Evolutionary conservation across 2,888 invertebrate species (phyloP).

Genomic region (Ichneumoninae sp.): DNA sequence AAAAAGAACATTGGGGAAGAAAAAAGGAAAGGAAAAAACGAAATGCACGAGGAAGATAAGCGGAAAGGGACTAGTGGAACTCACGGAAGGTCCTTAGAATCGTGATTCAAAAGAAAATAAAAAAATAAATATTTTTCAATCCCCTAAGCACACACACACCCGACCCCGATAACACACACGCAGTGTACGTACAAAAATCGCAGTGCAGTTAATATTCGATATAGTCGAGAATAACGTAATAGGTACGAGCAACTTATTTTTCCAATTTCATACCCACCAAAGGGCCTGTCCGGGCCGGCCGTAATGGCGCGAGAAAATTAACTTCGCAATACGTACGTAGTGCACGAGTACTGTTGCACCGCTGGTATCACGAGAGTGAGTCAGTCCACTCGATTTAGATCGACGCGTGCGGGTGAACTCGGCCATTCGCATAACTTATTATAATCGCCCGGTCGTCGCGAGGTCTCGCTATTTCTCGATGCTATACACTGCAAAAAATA

Average conservation of each 20-base stretch:
- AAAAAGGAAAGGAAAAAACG: constrained; percentile 3
- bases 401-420: constrained; percentile 10
- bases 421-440: constrained; percentile 16
- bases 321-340: background rate
- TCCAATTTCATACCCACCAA: constrained; percentile 76
- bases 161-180: background rate
- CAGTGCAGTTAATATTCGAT: constrained; percentile 15
- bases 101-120: constrained; percentile 9
- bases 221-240: constrained; percentile 12
- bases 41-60: constrained; percentile 11
- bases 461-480: constrained; percentile 34
- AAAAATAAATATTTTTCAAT: constrained; percentile 37
- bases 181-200: constrained; percentile 56
- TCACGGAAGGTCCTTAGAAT: constrained; percentile 47
- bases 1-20: background rate
- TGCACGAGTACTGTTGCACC: constrained; percentile 3
- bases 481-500: background rate
- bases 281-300: background rate
- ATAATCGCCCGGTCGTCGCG: constrained; percentile 29
- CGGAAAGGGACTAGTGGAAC: constrained; percentile 31
- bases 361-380: constrained; percentile 34
- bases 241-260: constrained; percentile 75
- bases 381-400: constrained; percentile 44
- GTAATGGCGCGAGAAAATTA: background rate
- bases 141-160: too few relatives aligned